phyloP scores from a whole-genome alignment of 2,113 vertebrate genomes.

The Hassar affinis region DNA sequence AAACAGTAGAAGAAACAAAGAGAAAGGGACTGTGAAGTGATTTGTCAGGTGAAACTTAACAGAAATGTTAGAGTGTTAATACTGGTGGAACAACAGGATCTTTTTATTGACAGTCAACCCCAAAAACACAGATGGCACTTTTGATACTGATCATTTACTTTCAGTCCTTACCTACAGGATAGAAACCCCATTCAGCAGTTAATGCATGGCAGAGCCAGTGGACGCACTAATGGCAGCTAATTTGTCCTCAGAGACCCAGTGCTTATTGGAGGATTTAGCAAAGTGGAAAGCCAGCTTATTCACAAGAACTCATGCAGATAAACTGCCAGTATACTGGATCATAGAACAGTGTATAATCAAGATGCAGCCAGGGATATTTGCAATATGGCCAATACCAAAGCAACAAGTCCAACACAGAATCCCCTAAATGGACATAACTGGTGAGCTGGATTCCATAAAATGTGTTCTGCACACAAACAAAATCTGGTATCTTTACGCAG shows the following conservation, averaged over 20 bases:
- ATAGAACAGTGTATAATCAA: not conserved
- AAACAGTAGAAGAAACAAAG: not conserved
- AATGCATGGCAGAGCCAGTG: constrained; percentile 3
- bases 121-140: not conserved
- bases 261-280: constrained; percentile 16
- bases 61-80: not conserved
- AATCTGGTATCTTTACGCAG: not conserved
- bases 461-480: not conserved
- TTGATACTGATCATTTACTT: constrained; percentile 5
- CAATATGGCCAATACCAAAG: not conserved
- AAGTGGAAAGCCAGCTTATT: constrained; percentile 10
- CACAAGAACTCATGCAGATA: not conserved
- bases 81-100: not conserved
- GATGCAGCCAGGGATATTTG: not conserved
- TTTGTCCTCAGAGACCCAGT: not conserved
- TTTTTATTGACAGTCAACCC: constrained; percentile 7
- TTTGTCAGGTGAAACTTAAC: no score
- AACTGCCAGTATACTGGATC: not conserved
- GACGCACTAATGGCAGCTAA: not conserved
- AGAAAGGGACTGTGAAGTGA: not conserved
- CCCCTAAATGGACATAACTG: not conserved
- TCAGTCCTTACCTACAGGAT: constrained; percentile 12
- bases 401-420: not conserved
- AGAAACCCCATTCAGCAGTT: not conserved
- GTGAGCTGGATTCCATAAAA: not conserved